Conservation (phyloP, 2,888 invertebrate genomes). For the Lasius platythorax region DNA sequence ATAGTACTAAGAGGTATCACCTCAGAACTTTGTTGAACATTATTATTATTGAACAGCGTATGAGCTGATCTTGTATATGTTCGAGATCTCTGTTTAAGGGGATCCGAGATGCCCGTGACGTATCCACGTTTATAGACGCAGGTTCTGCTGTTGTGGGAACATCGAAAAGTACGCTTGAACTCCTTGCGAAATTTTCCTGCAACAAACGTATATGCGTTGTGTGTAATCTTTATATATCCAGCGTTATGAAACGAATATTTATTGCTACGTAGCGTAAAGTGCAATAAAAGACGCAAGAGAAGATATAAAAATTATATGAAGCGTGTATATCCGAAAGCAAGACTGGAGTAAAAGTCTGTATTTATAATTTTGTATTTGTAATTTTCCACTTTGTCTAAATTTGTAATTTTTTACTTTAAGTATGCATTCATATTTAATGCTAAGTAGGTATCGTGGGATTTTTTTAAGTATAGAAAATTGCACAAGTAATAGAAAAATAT, state of each 20-base stretch:
- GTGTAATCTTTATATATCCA: neutral
- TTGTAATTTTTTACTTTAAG: neutral
- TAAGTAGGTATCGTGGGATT: neutral
- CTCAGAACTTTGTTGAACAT: slow-evolving; percentile 80
- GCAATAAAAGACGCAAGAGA: neutral
- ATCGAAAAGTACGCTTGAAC: slow-evolving; percentile 85
- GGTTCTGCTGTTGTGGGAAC: slow-evolving; percentile 65
- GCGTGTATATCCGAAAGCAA: neutral
- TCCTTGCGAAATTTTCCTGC: slow-evolving; percentile 86
- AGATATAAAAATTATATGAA: slow-evolving; percentile 2
- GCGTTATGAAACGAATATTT: neutral
- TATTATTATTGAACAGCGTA: slow-evolving; percentile 76
- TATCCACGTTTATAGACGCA: slow-evolving; percentile 72
- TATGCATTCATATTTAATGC: neutral
- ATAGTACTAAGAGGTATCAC: slow-evolving; percentile 80
- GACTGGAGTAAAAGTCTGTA: neutral
- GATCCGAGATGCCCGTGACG: slow-evolving; percentile 72
- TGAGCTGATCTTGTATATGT: slow-evolving; percentile 74
- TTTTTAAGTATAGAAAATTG: neutral
- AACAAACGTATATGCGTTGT: slow-evolving; percentile 61
- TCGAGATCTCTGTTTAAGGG: slow-evolving; percentile 60
- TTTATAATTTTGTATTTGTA: neutral
- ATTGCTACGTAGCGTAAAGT: neutral
- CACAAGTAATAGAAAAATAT: neutral
- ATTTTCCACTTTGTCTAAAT: neutral